Conservation (phyloP, 2,888 invertebrate genomes). For the Ichneumoninae sp. region DNA sequence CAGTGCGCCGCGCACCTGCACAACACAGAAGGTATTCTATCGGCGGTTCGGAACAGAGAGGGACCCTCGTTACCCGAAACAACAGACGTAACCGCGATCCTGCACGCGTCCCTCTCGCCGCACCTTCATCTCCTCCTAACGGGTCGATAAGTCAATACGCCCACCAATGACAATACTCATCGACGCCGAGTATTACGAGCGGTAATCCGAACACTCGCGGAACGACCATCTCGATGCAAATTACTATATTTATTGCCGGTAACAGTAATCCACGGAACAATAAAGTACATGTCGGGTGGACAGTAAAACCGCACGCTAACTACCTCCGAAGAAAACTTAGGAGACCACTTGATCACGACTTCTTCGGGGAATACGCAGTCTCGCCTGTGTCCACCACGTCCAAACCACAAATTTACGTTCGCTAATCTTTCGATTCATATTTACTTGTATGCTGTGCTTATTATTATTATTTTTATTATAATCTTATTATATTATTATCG, state of each 20-base stretch:
- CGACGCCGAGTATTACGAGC: conserved; percentile 59
- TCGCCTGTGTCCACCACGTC: too few species aligned
- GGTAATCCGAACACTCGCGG: conserved; percentile 34
- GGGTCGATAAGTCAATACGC: conserved; percentile 77
- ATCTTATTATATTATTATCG: too few species aligned
- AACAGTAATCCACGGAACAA: background rate
- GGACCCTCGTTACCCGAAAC: conserved; percentile 73
- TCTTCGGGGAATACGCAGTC: too few species aligned
- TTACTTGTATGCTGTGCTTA: too few species aligned
- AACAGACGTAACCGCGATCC: conserved; percentile 74
- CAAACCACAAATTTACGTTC: too few species aligned
- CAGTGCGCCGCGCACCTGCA: conserved; percentile 58
- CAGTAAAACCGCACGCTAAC: background rate
- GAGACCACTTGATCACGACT: too few species aligned
- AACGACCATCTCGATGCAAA: background rate
- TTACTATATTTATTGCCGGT: background rate
- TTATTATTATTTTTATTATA: too few species aligned
- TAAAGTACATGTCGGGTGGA: background rate
- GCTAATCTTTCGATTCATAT: too few species aligned
- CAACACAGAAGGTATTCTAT: conserved; percentile 51
- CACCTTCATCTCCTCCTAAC: conserved; percentile 47
- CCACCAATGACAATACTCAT: conserved; percentile 74
- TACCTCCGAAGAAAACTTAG: too few species aligned
- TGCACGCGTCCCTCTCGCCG: conserved; percentile 45
- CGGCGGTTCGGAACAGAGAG: conserved; percentile 57